These are phyloP conservation scores for Molothrus ater DNA, from an alignment of 2,797 vertebrate genomes.

Conservation along the genomic window DNA sequence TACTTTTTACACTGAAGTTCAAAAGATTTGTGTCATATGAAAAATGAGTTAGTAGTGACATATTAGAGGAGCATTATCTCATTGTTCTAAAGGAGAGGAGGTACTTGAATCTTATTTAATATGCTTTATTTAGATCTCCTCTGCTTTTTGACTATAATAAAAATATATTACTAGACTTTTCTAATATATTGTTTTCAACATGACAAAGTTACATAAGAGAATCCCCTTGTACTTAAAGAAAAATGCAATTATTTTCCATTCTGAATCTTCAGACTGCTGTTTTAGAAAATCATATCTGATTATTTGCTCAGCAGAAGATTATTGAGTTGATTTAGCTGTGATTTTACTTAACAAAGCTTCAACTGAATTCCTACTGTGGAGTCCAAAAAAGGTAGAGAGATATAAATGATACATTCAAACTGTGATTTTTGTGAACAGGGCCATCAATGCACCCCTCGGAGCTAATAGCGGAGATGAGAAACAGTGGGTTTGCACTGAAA, in stretches of 20 bases:
- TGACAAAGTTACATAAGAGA: constrained; percentile 86
- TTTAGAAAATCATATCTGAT: constrained; percentile 97
- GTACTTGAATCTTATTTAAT: constrained; percentile 6
- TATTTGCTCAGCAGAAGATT: constrained; percentile 98
- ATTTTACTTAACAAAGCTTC: constrained; percentile 99
- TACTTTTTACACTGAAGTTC: background rate
- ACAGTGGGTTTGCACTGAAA: constrained; percentile 99
- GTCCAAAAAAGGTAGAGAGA: constrained; percentile 87
- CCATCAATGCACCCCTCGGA: constrained; percentile 99
- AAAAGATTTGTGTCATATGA: background rate
- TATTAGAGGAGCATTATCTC: background rate
- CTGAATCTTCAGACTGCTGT: constrained; percentile 92
- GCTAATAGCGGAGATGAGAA: constrained; percentile 99
- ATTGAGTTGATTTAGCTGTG: constrained; percentile 98
- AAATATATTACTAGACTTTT: constrained; percentile 78
- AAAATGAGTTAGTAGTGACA: background rate
- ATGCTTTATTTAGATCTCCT: constrained; percentile 31
- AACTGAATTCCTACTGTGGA: constrained; percentile 90
- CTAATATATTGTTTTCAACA: constrained; percentile 79
- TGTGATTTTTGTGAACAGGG: constrained; percentile 98
- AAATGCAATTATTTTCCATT: constrained; percentile 97
- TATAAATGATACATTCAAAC: constrained; percentile 94
- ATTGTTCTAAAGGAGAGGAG: background rate
- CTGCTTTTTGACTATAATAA: constrained; percentile 52
- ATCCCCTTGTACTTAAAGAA: constrained; percentile 86